A percentile compares a stretch with the other conserved stretches of the same genome.
phyloP scores from a whole-genome alignment of 2,797 vertebrate species.

The Caiman crocodilus region DNA sequence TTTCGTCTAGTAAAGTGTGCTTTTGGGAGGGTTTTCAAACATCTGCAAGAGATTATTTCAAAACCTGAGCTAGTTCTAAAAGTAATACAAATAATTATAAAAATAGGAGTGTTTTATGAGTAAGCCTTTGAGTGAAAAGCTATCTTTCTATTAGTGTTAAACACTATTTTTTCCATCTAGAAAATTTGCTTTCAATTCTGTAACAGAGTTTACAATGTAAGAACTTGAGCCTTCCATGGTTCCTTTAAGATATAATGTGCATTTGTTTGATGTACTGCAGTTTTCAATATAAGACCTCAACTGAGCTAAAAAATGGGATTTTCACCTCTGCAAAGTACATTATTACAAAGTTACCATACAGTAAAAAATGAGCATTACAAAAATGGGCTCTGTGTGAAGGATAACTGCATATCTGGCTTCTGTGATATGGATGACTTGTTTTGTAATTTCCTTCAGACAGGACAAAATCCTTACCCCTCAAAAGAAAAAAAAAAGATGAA shows the following conservation, averaged over 20 bases:
- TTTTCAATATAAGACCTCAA: constrained; percentile 63
- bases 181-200: constrained; percentile 48
- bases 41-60: not conserved
- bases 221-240: constrained; percentile 30
- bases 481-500: not conserved
- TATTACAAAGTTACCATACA: constrained; percentile 38
- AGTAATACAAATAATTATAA: constrained; percentile 29
- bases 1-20: no score
- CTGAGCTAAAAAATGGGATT: constrained; percentile 54
- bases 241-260: constrained; percentile 48
- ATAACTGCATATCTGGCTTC: constrained; percentile 6
- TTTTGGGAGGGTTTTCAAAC: no score
- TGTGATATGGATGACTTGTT: constrained; percentile 14
- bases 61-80: not conserved
- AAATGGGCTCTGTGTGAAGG: constrained; percentile 40
- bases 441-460: constrained; percentile 12
- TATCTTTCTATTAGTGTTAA: constrained; percentile 31
- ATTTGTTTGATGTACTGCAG: constrained; percentile 48
- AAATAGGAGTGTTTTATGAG: not conserved
- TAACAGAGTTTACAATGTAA: constrained; percentile 39
- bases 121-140: constrained; percentile 17
- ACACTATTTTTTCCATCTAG: not conserved
- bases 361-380: constrained; percentile 49
- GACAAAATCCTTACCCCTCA: not conserved
- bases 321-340: constrained; percentile 51